A percentile compares a stretch with the other conserved stretches of the same genome.
Conservation (phyloP, 2,113 vertebrate genomes). For the Noturus placidus region DNA sequence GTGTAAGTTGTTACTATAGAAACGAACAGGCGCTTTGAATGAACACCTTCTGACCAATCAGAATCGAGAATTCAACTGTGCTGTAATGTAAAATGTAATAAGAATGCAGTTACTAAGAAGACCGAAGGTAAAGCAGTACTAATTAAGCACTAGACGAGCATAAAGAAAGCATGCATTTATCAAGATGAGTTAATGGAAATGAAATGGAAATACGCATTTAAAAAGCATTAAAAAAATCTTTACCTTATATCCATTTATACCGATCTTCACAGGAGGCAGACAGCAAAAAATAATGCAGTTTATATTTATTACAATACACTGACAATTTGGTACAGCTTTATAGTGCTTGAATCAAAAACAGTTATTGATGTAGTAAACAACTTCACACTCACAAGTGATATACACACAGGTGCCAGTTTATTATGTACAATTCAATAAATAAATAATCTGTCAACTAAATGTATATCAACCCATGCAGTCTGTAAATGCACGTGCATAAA, state of each 20-base stretch:
- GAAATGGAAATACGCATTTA: not conserved
- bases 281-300: constrained; percentile 57
- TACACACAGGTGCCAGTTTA: not conserved
- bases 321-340: not conserved
- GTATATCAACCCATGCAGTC: not conserved
- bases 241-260: constrained; percentile 73
- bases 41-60: not conserved
- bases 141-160: not conserved
- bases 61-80: not conserved
- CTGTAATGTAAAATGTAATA: not conserved
- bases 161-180: not conserved
- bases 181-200: not conserved
- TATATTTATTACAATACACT: constrained; percentile 20
- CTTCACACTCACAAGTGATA: not conserved
- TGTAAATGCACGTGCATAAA: not conserved
- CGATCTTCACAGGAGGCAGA: constrained; percentile 69
- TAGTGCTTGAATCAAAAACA: not conserved
- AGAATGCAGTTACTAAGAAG: not conserved
- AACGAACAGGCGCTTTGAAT: not conserved
- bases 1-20: not conserved
- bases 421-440: not conserved
- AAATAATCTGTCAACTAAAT: not conserved
- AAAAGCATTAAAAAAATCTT: constrained; percentile 35
- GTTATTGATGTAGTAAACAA: not conserved
- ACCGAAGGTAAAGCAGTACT: not conserved